Evolutionary conservation across 2,888 invertebrate species (phyloP).

Genomic region (Sarcophaga rosellei): DNA sequence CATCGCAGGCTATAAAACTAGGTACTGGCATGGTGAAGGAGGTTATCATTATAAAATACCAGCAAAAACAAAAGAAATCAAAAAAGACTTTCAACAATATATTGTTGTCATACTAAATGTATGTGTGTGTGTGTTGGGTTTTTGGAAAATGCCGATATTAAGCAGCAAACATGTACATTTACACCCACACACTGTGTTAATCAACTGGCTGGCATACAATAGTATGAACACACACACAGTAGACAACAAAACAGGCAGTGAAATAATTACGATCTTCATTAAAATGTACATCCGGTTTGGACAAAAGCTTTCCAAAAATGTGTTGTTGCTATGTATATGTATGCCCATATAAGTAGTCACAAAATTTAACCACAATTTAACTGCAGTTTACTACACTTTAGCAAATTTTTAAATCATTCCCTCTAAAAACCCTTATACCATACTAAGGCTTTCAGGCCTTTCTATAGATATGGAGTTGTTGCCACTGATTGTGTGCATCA

Average conservation of each 20-base stretch:
- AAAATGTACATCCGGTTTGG: constrained; percentile 59
- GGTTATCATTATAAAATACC: constrained; percentile 53
- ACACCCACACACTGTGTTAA: background rate
- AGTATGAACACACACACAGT: constrained; percentile 3
- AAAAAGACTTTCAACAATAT: background rate
- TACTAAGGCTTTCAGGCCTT: background rate
- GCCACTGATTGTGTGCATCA: constrained; percentile 10
- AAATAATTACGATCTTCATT: constrained; percentile 63
- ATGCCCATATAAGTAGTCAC: constrained; percentile 38
- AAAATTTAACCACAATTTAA: constrained; percentile 58
- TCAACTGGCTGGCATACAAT: background rate
- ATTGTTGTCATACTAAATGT: background rate
- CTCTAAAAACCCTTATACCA: background rate
- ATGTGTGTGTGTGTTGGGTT: background rate
- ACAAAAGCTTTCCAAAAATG: background rate
- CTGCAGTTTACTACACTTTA: constrained; percentile 55
- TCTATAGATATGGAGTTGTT: background rate
- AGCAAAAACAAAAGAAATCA: constrained; percentile 36
- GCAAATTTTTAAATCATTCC: background rate
- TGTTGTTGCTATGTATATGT: background rate
- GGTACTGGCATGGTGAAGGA: constrained; percentile 1
- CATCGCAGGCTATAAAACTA: background rate
- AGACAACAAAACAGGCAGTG: constrained; percentile 37
- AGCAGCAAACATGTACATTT: background rate
- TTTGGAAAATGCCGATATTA: background rate